phyloP scores from a whole-genome alignment of 23 tunicate genomes.

The Ciona savignyi region DNA sequence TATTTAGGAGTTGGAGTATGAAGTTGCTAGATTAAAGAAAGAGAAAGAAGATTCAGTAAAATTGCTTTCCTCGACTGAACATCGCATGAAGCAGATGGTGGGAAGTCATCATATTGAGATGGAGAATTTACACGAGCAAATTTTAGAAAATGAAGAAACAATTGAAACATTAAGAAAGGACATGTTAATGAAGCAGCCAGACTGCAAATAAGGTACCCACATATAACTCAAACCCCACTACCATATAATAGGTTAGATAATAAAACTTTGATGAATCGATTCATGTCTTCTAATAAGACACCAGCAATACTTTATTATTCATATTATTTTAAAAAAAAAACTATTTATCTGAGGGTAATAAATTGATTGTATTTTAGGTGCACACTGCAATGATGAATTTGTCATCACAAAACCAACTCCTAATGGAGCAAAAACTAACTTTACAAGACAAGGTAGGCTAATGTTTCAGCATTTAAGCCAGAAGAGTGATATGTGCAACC shows the following conservation, averaged over 20 bases:
- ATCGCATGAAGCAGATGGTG: neutral
- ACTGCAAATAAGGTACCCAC: slow-evolving; percentile 4
- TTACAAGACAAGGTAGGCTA: slow-evolving; percentile 41
- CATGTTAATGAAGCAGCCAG: slow-evolving; percentile 15
- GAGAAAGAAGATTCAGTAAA: slow-evolving; percentile 27
- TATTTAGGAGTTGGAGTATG: slow-evolving; percentile 1
- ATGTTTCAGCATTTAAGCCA: too few relatives aligned
- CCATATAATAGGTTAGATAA: too few relatives aligned
- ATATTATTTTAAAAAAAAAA: too few relatives aligned
- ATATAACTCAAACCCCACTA: too few relatives aligned
- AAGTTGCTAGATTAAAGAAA: slow-evolving; percentile 11
- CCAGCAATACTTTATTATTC: too few relatives aligned
- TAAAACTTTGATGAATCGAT: too few relatives aligned
- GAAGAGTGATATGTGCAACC: too few relatives aligned
- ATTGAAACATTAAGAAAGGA: slow-evolving; percentile 24
- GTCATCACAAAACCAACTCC: slow-evolving; percentile 68
- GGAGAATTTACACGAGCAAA: slow-evolving; percentile 5
- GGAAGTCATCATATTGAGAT: slow-evolving; percentile 11
- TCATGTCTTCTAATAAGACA: too few relatives aligned
- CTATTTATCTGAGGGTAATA: too few relatives aligned
- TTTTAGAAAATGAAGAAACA: slow-evolving; percentile 23
- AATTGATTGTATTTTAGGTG: too few relatives aligned
- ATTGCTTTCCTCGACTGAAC: slow-evolving; percentile 14
- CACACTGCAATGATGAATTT: slow-evolving; percentile 56
- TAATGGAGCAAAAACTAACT: slow-evolving; percentile 44